Evolutionary conservation across 2,113 vertebrate species (phyloP).

Genomic region (Gorsachius goisagi): DNA sequence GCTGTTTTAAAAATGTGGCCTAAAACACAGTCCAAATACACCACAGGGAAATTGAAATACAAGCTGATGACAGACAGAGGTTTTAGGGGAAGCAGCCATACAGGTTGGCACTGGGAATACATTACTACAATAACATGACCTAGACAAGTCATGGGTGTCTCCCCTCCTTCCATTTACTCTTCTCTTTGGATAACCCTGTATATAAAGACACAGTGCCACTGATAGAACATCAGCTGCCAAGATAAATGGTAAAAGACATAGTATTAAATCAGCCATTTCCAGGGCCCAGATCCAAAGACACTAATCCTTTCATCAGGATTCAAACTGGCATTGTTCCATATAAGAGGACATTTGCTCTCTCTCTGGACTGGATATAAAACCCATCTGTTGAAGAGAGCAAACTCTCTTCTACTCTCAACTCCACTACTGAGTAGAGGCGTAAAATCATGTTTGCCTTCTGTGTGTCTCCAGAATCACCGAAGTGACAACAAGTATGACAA

Average conservation of each 20-base stretch:
- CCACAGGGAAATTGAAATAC: not conserved
- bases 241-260: not conserved
- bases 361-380: not conserved
- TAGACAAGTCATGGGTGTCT: not conserved
- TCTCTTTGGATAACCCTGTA: not conserved
- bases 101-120: not conserved
- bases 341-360: not conserved
- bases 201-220: not conserved
- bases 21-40: not conserved
- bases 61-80: not conserved
- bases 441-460: not conserved
- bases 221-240: not conserved
- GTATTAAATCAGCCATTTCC: constrained; percentile 20
- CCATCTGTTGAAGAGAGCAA: not conserved
- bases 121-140: not conserved
- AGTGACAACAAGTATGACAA: not conserved
- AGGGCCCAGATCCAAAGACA: not conserved
- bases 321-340: not conserved
- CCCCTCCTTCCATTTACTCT: not conserved
- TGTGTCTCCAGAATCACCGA: not conserved
- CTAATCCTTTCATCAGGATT: constrained; percentile 14
- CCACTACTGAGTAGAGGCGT: not conserved
- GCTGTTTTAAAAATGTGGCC: not conserved
- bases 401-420: not conserved
- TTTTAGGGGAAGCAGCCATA: not conserved